Evolutionary conservation across 2,113 vertebrate species (phyloP).

Genomic region (Zootoca vivipara): DNA sequence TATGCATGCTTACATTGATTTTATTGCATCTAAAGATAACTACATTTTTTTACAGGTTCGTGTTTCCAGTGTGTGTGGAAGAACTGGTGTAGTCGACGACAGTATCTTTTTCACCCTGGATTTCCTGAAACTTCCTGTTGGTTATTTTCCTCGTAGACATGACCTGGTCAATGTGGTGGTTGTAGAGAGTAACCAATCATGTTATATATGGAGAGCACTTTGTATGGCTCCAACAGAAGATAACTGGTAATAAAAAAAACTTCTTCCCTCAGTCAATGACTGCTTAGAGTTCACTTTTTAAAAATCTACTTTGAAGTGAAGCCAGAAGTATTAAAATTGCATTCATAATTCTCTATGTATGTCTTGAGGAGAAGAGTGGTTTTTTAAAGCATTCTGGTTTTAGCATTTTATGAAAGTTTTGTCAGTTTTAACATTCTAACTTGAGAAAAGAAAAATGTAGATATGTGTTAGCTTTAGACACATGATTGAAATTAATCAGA

Average conservation of each 20-base stretch:
- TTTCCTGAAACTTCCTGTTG: conserved; percentile 81
- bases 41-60: conserved; percentile 74
- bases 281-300: too few relatives aligned
- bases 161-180: conserved; percentile 87
- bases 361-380: too few relatives aligned
- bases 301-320: too few relatives aligned
- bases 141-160: conserved; percentile 77
- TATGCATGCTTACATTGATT: not conserved
- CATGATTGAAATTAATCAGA: not conserved
- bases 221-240: conserved; percentile 82
- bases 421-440: not conserved
- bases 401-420: not conserved
- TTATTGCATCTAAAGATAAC: not conserved
- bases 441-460: not conserved
- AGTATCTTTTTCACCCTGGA: conserved; percentile 90
- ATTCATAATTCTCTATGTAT: too few relatives aligned
- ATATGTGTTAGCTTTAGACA: not conserved
- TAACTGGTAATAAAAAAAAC: conserved; percentile 67
- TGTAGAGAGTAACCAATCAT: conserved; percentile 91
- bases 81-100: conserved; percentile 84
- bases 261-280: not conserved
- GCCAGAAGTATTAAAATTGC: too few relatives aligned
- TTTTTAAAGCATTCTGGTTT: too few relatives aligned
- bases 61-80: conserved; percentile 82
- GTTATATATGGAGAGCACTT: conserved; percentile 90